Percentiles rank a stretch among this genome's conserved stretches.
phyloP scores from a whole-genome alignment of 1,140 invertebrate species.

The Periplaneta americana region DNA sequence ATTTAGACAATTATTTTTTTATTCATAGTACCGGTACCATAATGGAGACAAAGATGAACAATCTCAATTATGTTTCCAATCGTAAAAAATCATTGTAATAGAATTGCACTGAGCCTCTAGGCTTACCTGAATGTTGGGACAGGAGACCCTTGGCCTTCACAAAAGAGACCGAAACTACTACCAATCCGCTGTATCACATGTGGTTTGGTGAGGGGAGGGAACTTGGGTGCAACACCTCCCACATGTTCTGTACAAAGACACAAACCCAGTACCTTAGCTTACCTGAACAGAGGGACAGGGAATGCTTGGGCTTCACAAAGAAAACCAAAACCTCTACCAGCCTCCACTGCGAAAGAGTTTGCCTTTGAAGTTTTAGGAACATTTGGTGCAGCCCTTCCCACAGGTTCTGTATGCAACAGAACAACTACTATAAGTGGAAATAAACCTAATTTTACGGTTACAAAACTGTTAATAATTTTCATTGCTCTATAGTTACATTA shows the following conservation, averaged over 20 bases:
- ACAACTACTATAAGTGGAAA: neutral
- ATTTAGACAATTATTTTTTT: too few relatives aligned
- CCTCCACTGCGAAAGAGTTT: conserved; percentile 7
- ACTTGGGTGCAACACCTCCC: neutral
- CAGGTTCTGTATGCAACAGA: conserved; percentile 21
- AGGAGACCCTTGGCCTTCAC: neutral
- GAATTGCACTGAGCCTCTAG: too few relatives aligned
- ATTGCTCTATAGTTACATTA: too few relatives aligned
- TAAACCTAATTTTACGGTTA: too few relatives aligned
- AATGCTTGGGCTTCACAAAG: conserved; percentile 41
- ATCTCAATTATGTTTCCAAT: too few relatives aligned
- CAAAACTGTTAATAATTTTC: too few relatives aligned
- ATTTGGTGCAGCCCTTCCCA: conserved; percentile 18
- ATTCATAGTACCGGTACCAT: too few relatives aligned
- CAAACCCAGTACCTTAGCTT: conserved; percentile 10
- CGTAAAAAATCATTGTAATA: too few relatives aligned
- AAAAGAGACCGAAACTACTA: neutral
- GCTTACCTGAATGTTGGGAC: neutral
- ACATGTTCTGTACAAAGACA: neutral
- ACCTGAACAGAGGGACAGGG: conserved; percentile 34
- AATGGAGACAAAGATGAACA: too few relatives aligned
- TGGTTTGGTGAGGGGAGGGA: neutral
- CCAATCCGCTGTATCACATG: neutral
- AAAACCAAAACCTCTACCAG: conserved; percentile 32
- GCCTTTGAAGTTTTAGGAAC: conserved; percentile 43